Evolutionary conservation across 2,888 invertebrate genomes (phyloP).

Genomic region (Augiades crinisus): DNA sequence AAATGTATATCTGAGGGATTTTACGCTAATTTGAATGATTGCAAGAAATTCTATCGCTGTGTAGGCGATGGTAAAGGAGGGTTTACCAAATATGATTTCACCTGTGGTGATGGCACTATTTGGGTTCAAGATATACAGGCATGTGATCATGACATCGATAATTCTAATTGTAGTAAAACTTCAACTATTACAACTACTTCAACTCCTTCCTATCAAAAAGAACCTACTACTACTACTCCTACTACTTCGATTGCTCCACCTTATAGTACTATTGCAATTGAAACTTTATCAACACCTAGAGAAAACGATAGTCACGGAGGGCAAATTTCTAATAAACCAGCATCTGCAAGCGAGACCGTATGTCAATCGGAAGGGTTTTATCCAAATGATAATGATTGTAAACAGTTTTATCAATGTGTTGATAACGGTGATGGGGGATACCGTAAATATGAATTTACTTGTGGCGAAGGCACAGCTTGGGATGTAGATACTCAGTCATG

Average conservation of each 20-base stretch:
- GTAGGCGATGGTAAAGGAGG: constrained; percentile 70
- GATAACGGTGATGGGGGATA: constrained; percentile 67
- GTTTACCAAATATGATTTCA: constrained; percentile 75
- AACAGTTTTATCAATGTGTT: constrained; percentile 88
- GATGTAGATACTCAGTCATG: constrained; percentile 83
- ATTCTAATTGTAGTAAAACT: constrained; percentile 10
- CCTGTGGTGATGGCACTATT: constrained; percentile 81
- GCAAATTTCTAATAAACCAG: neutral
- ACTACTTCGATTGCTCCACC: constrained; percentile 7
- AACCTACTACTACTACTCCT: constrained; percentile 10
- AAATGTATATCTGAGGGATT: constrained; percentile 36
- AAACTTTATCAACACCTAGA: neutral
- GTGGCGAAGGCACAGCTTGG: constrained; percentile 86
- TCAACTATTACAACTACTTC: neutral
- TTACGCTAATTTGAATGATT: constrained; percentile 25
- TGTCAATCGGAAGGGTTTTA: constrained; percentile 86
- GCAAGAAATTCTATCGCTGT: constrained; percentile 65
- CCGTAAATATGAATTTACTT: constrained; percentile 82
- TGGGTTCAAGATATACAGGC: constrained; percentile 80
- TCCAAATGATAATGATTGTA: constrained; percentile 85
- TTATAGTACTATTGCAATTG: constrained; percentile 27
- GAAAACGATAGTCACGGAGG: constrained; percentile 26
- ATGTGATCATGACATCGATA: constrained; percentile 69
- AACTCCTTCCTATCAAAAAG: constrained; percentile 8
- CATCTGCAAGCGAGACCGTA: neutral